Evolutionary conservation across 2,888 invertebrate genomes (phyloP).

Genomic region (Dasypogon diadema): DNA sequence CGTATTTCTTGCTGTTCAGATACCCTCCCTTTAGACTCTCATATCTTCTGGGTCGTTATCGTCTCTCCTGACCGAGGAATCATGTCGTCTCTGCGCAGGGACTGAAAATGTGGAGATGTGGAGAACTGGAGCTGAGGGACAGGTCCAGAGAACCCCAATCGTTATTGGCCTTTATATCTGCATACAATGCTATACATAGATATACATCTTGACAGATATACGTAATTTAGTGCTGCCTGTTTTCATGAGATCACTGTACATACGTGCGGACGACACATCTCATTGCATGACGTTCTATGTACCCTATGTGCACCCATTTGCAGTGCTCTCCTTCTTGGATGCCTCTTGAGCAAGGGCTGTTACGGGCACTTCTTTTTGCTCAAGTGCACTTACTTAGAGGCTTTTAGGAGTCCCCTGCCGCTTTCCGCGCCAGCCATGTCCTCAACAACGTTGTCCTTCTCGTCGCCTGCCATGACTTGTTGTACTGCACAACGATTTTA

Average conservation of each 20-base stretch:
- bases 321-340: constrained; percentile 1
- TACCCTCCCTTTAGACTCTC: not conserved
- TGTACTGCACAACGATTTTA: constrained; percentile 42
- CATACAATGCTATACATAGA: constrained; percentile 52
- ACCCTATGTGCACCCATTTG: constrained; percentile 45
- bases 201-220: constrained; percentile 55
- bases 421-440: constrained; percentile 42
- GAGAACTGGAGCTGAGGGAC: constrained; percentile 29
- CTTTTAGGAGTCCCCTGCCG: constrained; percentile 26
- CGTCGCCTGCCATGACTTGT: constrained; percentile 6
- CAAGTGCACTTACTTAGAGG: constrained; percentile 44
- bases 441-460: constrained; percentile 46
- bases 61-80: constrained; percentile 25
- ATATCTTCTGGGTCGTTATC: constrained; percentile 51
- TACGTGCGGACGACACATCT: constrained; percentile 37
- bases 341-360: not conserved
- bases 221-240: constrained; percentile 57
- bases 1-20: constrained; percentile 44
- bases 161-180: constrained; percentile 54
- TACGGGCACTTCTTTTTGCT: not conserved
- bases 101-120: constrained; percentile 5
- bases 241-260: constrained; percentile 52
- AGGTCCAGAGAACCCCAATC: constrained; percentile 54
- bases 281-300: constrained; percentile 38
- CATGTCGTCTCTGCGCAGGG: constrained; percentile 24